phyloP scores from a whole-genome alignment of 1,140 invertebrate species.

The Listronotus oregonensis region DNA sequence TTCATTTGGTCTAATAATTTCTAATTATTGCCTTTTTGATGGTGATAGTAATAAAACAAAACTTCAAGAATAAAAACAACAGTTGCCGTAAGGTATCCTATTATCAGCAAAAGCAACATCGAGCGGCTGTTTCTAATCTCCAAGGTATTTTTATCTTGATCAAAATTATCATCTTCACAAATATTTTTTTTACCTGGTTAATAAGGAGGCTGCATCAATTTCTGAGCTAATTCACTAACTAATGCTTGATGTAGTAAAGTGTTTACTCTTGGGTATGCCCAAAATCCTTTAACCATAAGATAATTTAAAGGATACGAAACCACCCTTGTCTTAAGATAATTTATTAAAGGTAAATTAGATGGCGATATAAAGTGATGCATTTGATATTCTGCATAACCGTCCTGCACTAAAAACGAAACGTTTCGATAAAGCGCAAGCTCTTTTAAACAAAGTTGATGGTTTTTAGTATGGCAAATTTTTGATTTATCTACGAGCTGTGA shows the following conservation, averaged over 20 bases:
- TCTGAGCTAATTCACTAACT: slow-evolving; percentile 9
- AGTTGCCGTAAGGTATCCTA: slow-evolving; percentile 5
- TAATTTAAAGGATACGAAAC: slow-evolving; percentile 22
- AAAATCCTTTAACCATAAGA: slow-evolving; percentile 32
- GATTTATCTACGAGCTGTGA: slow-evolving; percentile 1
- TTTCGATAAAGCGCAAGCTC: slow-evolving; percentile 17
- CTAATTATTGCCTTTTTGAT: no score
- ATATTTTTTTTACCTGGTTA: background rate
- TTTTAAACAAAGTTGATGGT: slow-evolving; percentile 4
- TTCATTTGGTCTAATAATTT: no score
- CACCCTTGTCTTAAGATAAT: background rate
- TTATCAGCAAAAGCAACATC: slow-evolving; percentile 10
- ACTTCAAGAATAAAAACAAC: slow-evolving; percentile 21
- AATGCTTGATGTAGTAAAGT: slow-evolving; percentile 10
- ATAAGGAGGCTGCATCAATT: slow-evolving; percentile 22
- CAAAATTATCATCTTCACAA: background rate
- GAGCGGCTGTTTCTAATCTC: slow-evolving; percentile 13
- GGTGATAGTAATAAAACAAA: background rate
- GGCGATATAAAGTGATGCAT: slow-evolving; percentile 2
- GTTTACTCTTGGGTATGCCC: slow-evolving; percentile 24
- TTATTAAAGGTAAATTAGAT: slow-evolving; percentile 6
- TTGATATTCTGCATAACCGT: slow-evolving; percentile 10
- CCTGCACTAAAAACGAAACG: slow-evolving; percentile 5
- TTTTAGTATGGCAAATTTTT: background rate
- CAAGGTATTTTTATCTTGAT: slow-evolving; percentile 4